Evolutionary conservation across 2,113 vertebrate genomes (phyloP).

Genomic region (Melanerpes formicivorus): DNA sequence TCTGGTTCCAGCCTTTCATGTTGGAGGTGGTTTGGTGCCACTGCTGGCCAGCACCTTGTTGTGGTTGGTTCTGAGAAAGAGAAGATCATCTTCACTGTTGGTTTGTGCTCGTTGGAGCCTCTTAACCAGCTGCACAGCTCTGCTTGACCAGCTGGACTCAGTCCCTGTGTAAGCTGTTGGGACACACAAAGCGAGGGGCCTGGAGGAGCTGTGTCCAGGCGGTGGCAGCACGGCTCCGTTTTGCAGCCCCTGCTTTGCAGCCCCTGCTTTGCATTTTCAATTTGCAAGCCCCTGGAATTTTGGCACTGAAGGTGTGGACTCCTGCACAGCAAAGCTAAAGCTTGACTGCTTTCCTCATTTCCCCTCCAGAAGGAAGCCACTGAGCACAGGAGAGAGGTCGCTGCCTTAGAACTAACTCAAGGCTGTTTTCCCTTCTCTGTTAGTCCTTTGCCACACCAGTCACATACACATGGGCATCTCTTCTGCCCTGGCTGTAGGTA

Average conservation of each 20-base stretch:
- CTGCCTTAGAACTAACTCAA: background rate
- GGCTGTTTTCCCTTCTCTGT: background rate
- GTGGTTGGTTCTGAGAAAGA: background rate
- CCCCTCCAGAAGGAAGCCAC: conserved; percentile 15
- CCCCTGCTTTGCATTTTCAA: background rate
- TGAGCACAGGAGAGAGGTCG: background rate
- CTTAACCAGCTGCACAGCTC: background rate
- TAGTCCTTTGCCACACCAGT: conserved; percentile 1
- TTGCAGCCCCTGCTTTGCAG: background rate
- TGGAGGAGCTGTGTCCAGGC: conserved; percentile 56
- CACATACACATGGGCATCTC: background rate
- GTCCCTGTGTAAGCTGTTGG: background rate
- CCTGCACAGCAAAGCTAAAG: conserved; percentile 31
- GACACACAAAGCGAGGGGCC: background rate
- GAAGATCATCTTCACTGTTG: background rate
- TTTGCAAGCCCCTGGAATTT: conserved; percentile 23
- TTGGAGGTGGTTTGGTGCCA: background rate
- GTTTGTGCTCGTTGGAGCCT: background rate
- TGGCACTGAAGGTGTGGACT: conserved; percentile 4
- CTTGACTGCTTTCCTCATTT: conserved; percentile 25
- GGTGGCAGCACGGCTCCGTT: conserved; percentile 69
- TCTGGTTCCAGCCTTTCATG: background rate
- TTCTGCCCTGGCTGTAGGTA: background rate
- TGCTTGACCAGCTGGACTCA: background rate
- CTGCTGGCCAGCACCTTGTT: conserved; percentile 5